phyloP scores from a whole-genome alignment of 2,797 vertebrate genomes.

The Petrocephalus sullivani region DNA sequence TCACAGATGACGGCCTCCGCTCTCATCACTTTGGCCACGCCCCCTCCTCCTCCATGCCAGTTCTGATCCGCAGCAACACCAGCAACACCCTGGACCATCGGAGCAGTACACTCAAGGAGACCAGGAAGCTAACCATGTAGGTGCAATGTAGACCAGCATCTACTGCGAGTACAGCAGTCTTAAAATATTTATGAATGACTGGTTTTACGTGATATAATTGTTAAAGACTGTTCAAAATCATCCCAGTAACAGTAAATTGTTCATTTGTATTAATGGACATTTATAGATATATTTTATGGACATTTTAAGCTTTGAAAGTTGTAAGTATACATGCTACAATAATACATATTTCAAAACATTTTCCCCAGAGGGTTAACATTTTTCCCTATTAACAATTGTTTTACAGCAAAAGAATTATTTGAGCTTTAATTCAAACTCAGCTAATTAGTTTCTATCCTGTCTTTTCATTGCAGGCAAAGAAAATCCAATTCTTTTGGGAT shows the following conservation, averaged over 20 bases:
- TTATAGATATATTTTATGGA: background rate
- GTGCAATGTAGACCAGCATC: conserved; percentile 35
- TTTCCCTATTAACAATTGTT: background rate
- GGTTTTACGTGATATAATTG: background rate
- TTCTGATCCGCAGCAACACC: conserved; percentile 64
- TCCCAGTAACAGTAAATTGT: background rate
- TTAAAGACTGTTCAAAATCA: background rate
- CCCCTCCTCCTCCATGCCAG: conserved; percentile 58
- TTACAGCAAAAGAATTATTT: background rate
- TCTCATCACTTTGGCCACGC: conserved; percentile 56
- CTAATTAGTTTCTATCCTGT: background rate
- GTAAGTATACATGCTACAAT: background rate
- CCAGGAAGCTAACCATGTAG: conserved; percentile 79
- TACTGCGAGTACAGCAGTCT: background rate
- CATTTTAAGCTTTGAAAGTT: background rate
- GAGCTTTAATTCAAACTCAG: background rate
- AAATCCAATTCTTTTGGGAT: conserved; percentile 66
- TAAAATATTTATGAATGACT: background rate
- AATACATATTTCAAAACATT: background rate
- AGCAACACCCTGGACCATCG: conserved; percentile 66
- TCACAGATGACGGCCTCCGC: conserved; percentile 73
- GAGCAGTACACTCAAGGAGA: conserved; percentile 69
- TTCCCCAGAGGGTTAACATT: background rate
- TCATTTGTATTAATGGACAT: background rate
- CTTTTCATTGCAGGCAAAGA: conserved; percentile 50